Conservation (phyloP, 2,888 invertebrate species). For the Tupiocoris notatus region DNA sequence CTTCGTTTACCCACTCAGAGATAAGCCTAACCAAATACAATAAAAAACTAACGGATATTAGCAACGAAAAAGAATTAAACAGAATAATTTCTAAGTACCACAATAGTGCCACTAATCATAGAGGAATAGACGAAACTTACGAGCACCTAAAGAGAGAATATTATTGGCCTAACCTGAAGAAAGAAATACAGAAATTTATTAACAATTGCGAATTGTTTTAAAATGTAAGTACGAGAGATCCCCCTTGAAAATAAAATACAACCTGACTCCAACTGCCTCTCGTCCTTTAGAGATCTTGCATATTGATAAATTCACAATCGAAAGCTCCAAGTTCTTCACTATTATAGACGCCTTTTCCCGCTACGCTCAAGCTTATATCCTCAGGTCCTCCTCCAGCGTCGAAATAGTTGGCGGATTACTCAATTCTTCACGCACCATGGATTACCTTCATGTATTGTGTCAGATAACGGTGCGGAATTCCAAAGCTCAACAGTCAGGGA, state of each 20-base stretch:
- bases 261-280: no score
- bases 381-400: no score
- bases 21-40: neutral
- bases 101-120: neutral
- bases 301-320: no score
- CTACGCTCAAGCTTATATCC: no score
- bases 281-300: no score
- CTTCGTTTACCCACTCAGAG: no score
- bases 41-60: neutral
- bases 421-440: neutral
- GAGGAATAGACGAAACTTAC: neutral
- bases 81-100: neutral
- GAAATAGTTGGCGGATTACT: conserved; percentile 3
- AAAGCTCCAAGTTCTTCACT: neutral
- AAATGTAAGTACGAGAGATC: neutral
- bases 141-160: neutral
- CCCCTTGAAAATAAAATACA: no score
- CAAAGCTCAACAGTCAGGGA: no score
- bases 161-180: conserved; percentile 11
- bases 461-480: no score
- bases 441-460: no score
- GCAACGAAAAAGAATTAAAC: neutral
- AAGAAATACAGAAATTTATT: neutral
- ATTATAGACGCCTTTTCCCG: neutral
- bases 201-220: neutral